Conservation (phyloP, 2,113 vertebrate species). For the Passer domesticus region DNA sequence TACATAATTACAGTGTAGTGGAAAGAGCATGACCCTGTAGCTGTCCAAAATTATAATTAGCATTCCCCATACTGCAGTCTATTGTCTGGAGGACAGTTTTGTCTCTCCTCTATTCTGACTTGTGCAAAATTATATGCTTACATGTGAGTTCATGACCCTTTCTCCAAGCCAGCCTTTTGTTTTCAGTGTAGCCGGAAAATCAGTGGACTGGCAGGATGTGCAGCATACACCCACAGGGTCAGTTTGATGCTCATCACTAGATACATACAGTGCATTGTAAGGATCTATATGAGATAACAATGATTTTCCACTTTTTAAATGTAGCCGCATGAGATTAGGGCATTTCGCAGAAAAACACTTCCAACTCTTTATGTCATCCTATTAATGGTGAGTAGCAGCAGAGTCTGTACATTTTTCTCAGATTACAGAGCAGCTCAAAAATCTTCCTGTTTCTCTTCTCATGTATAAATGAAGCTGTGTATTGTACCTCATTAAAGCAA, state of each 20-base stretch:
- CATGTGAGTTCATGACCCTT: conserved; percentile 57
- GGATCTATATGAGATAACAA: conserved; percentile 56
- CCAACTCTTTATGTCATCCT: conserved; percentile 63
- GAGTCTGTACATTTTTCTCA: conserved; percentile 51
- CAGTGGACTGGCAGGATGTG: conserved; percentile 56
- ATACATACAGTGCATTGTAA: conserved; percentile 36
- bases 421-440: conserved; percentile 70
- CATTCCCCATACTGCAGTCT: conserved; percentile 53
- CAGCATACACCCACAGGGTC: conserved; percentile 50
- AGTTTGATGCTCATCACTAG: conserved; percentile 59
- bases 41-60: conserved; percentile 59
- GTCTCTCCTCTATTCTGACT: conserved; percentile 43
- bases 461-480: conserved; percentile 31
- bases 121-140: conserved; percentile 54
- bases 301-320: conserved; percentile 71
- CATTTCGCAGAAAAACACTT: conserved; percentile 62
- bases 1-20: conserved; percentile 14
- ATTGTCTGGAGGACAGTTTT: conserved; percentile 54
- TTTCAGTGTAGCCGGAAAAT: conserved; percentile 39
- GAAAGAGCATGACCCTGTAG: conserved; percentile 32
- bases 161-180: conserved; percentile 51
- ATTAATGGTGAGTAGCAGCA: conserved; percentile 58
- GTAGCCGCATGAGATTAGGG: conserved; percentile 67
- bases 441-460: conserved; percentile 54
- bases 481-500: conserved; percentile 60